Percentiles rank a stretch among this genome's conserved stretches.
Evolutionary conservation across 37 sponge, comb jelly and placozoan species (phyloP).

Genomic region (Haliclona indistincta): DNA sequence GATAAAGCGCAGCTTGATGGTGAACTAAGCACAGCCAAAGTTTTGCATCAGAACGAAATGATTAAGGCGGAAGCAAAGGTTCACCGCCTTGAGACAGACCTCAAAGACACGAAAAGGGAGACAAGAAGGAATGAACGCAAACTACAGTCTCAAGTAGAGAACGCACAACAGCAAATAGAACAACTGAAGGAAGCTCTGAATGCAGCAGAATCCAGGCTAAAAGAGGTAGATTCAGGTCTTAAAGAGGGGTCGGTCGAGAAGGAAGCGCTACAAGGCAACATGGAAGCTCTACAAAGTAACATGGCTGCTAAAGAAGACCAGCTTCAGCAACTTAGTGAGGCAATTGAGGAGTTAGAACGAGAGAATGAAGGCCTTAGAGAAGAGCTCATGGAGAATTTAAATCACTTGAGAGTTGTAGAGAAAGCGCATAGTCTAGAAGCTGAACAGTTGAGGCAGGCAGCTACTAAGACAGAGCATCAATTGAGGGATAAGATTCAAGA

Average conservation of each 20-base stretch:
- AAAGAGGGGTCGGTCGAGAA: neutral
- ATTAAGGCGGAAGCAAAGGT: slow-evolving; percentile 43
- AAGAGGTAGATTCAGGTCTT: neutral
- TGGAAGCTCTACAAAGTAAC: neutral
- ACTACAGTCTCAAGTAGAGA: neutral
- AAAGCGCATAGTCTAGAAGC: slow-evolving; percentile 36
- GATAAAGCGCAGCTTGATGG: slow-evolving; percentile 53
- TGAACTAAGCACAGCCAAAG: slow-evolving; percentile 44
- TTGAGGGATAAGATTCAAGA: slow-evolving; percentile 39
- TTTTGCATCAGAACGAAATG: slow-evolving; percentile 51
- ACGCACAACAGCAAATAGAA: neutral
- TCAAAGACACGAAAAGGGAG: slow-evolving; percentile 44
- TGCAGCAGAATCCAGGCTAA: slow-evolving; percentile 3
- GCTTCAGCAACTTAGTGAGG: slow-evolving; percentile 16
- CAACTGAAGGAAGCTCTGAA: slow-evolving; percentile 2
- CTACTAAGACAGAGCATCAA: slow-evolving; percentile 39
- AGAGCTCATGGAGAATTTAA: slow-evolving; percentile 26
- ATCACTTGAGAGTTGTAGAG: too few relatives aligned
- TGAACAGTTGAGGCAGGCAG: slow-evolving; percentile 36
- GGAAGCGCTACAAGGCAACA: neutral
- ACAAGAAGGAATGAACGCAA: slow-evolving; percentile 23
- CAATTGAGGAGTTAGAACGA: neutral
- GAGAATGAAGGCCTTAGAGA: neutral
- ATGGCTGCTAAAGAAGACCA: slow-evolving; percentile 16
- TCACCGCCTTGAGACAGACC: slow-evolving; percentile 38